Conservation (phyloP, 2,797 vertebrate genomes). For the Sciurus vulgaris region DNA sequence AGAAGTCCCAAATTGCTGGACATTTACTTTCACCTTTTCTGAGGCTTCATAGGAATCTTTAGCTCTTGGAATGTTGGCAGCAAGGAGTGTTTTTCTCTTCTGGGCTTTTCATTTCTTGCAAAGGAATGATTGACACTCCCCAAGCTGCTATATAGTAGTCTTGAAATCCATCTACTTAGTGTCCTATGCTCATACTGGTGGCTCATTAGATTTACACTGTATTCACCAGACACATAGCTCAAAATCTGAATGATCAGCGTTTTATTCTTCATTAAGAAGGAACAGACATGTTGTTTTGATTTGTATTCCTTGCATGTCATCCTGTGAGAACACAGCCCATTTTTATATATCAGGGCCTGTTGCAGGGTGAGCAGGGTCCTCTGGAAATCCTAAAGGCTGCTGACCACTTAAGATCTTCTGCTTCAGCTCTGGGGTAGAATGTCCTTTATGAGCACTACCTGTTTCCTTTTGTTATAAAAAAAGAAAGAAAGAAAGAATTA, state of each 20-base stretch:
- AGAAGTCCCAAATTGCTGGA: background rate
- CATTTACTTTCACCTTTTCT: constrained; percentile 25
- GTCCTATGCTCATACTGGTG: background rate
- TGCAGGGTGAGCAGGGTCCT: background rate
- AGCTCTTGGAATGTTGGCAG: constrained; percentile 37
- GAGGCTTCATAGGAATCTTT: background rate
- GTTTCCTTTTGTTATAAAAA: constrained; percentile 66
- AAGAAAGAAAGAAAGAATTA: constrained; percentile 12
- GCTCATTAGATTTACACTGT: constrained; percentile 19
- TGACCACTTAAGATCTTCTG: background rate
- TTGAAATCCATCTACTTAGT: background rate
- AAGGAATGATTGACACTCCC: background rate
- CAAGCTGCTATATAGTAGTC: background rate
- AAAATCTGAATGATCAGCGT: background rate
- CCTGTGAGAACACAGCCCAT: constrained; percentile 16
- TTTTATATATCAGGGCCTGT: constrained; percentile 46
- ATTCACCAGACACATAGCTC: constrained; percentile 25
- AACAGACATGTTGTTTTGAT: constrained; percentile 20
- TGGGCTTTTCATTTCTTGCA: constrained; percentile 30
- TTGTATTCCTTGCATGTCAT: constrained; percentile 59
- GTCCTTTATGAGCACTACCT: constrained; percentile 27
- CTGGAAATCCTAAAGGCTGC: background rate
- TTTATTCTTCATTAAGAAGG: constrained; percentile 57
- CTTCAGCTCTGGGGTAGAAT: constrained; percentile 24
- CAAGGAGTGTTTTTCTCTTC: constrained; percentile 49